phyloP scores from a whole-genome alignment of 2,797 vertebrate genomes.

The Sebastes oblongus region DNA sequence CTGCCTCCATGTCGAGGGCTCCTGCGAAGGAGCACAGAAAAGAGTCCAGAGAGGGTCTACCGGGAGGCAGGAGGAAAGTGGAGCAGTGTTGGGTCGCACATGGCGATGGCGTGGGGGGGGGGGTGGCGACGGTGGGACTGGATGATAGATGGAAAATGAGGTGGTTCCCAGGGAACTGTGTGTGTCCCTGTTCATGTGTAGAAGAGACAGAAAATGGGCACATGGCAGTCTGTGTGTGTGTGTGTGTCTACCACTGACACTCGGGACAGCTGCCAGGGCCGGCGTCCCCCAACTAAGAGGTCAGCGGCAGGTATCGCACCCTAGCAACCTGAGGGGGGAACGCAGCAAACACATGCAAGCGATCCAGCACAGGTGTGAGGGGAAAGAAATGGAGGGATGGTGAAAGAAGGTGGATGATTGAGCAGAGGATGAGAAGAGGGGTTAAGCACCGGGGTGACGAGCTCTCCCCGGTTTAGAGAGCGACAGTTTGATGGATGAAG shows the following conservation, averaged over 20 bases:
- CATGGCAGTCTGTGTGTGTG: neutral
- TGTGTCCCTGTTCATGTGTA: slow-evolving; percentile 12
- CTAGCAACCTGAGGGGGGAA: slow-evolving; percentile 24
- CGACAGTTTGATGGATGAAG: slow-evolving; percentile 76
- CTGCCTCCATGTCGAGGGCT: slow-evolving; percentile 20
- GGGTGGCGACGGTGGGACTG: neutral
- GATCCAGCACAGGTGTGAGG: slow-evolving; percentile 33
- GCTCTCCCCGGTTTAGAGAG: slow-evolving; percentile 68
- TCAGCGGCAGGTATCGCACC: slow-evolving; percentile 41
- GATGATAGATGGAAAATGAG: slow-evolving; percentile 70
- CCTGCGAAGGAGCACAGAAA: slow-evolving; percentile 12
- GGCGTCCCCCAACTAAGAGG: slow-evolving; percentile 30
- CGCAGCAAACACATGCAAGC: slow-evolving; percentile 5
- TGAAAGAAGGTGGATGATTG: slow-evolving; percentile 44
- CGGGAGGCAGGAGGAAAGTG: slow-evolving; percentile 57
- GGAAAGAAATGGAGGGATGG: slow-evolving; percentile 5
- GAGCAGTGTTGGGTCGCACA: slow-evolving; percentile 49
- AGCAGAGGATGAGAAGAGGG: slow-evolving; percentile 59
- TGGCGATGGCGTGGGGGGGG: neutral
- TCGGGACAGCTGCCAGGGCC: slow-evolving; percentile 19
- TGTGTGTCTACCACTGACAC: neutral
- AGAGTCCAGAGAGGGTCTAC: slow-evolving; percentile 30
- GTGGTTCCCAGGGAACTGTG: slow-evolving; percentile 51
- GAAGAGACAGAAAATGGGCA: slow-evolving; percentile 16
- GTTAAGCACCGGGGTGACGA: slow-evolving; percentile 74